Percentiles rank a stretch among this genome's conserved stretches.
These are phyloP conservation scores for Spizaetus ornatus DNA, from an alignment of 2,113 vertebrate genomes.

Conservation along the genomic window DNA sequence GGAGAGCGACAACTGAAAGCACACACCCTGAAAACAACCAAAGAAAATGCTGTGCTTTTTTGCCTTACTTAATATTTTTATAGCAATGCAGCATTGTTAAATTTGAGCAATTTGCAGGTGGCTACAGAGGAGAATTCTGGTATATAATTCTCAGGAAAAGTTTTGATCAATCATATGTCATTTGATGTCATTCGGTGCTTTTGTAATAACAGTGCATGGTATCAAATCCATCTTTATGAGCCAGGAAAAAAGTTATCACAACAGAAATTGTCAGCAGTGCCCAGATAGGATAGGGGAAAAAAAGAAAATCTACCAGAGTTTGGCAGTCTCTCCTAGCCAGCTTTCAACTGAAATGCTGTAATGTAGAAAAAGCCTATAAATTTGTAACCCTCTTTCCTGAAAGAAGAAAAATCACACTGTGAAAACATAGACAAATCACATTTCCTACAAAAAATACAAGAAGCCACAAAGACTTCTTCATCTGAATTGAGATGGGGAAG, in stretches of 20 bases:
- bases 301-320: not conserved
- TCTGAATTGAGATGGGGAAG: not conserved
- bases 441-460: not conserved
- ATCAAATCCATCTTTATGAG: not conserved
- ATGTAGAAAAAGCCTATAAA: not conserved
- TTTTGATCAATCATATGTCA: not conserved
- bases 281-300: not conserved
- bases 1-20: not conserved
- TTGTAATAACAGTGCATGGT: not conserved
- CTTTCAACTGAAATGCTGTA: not conserved
- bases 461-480: not conserved
- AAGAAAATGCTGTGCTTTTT: not conserved
- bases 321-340: not conserved
- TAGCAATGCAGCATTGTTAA: not conserved
- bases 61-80: not conserved
- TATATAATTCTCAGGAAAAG: not conserved
- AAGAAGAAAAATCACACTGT: not conserved
- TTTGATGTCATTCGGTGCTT: not conserved
- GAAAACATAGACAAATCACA: not conserved
- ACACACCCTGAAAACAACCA: not conserved
- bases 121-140: not conserved
- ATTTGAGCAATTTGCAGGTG: not conserved
- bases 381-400: not conserved
- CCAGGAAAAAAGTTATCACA: not conserved
- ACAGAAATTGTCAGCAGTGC: not conserved